Percentiles rank a stretch among this genome's conserved stretches.
phyloP scores from a whole-genome alignment of 2,797 vertebrate species.

The Cottoperca gobio region DNA sequence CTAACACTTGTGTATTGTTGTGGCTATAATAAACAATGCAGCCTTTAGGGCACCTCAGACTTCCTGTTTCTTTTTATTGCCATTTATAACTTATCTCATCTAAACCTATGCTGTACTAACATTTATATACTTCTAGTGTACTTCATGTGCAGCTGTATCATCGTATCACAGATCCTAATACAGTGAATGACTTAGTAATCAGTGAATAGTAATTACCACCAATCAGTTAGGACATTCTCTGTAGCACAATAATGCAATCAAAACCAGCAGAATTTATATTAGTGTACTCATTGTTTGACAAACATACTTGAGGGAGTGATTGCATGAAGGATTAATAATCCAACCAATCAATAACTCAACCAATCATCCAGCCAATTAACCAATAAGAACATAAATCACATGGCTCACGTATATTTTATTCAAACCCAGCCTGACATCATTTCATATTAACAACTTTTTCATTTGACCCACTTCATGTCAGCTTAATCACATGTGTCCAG shows the following conservation, averaged over 20 bases:
- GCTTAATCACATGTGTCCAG: not conserved
- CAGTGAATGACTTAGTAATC: not conserved
- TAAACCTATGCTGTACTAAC: not conserved
- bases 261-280: not conserved
- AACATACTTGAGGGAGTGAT: not conserved
- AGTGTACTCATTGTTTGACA: not conserved
- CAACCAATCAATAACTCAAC: not conserved
- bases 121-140: not conserved
- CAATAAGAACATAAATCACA: not conserved
- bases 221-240: not conserved
- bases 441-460: conserved; percentile 22
- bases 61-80: not conserved
- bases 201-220: not conserved
- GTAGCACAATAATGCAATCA: not conserved
- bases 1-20: not conserved
- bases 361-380: not conserved
- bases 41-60: not conserved
- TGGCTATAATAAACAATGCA: not conserved
- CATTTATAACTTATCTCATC: not conserved
- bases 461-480: conserved; percentile 5
- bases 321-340: not conserved
- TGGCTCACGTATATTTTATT: not conserved
- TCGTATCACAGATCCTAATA: not conserved
- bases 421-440: not conserved
- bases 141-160: not conserved